A percentile compares a stretch with the other conserved stretches of the same genome.
Evolutionary conservation across 1,140 invertebrate genomes (phyloP).

Genomic region (Drosophila sucinea): DNA sequence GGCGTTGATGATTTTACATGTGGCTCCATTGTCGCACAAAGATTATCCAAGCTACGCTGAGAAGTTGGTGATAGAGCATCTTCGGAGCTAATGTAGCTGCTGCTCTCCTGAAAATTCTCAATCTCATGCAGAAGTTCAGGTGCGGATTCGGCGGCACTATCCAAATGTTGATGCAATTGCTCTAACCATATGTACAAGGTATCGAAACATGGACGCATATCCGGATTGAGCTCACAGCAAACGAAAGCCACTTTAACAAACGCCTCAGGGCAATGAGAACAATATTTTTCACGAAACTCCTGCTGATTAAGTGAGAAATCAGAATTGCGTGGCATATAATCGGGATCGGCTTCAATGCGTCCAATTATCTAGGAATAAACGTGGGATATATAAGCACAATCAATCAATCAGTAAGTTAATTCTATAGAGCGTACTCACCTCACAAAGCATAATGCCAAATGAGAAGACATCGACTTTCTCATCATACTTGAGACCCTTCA

Average conservation of each 20-base stretch:
- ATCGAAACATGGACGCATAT: conserved; percentile 93
- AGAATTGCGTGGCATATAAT: conserved; percentile 93
- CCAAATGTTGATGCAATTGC: conserved; percentile 89
- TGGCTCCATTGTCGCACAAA: conserved; percentile 31
- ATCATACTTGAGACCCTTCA: conserved; percentile 97
- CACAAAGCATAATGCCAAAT: conserved; percentile 97
- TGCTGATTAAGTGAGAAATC: conserved; percentile 96
- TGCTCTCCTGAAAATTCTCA: conserved; percentile 86
- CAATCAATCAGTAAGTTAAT: too few relatives aligned
- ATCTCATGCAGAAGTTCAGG: conserved; percentile 89
- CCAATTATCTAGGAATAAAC: conserved; percentile 91
- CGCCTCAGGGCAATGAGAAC: conserved; percentile 92
- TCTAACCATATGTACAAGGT: conserved; percentile 93
- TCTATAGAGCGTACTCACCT: conserved; percentile 85
- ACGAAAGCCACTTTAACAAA: conserved; percentile 95
- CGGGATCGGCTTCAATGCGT: conserved; percentile 95
- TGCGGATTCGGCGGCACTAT: conserved; percentile 84
- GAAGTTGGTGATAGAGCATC: conserved; percentile 75
- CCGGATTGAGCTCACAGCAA: conserved; percentile 94
- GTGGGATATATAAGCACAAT: too few relatives aligned
- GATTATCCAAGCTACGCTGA: conserved; percentile 70
- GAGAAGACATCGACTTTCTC: conserved; percentile 99
- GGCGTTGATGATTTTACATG: background rate
- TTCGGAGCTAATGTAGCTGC: conserved; percentile 70
- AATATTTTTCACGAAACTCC: conserved; percentile 94